Base-by-base conservation (phyloP, 2,797 vertebrate species). In the Chromobotia macracanthus region DNA sequence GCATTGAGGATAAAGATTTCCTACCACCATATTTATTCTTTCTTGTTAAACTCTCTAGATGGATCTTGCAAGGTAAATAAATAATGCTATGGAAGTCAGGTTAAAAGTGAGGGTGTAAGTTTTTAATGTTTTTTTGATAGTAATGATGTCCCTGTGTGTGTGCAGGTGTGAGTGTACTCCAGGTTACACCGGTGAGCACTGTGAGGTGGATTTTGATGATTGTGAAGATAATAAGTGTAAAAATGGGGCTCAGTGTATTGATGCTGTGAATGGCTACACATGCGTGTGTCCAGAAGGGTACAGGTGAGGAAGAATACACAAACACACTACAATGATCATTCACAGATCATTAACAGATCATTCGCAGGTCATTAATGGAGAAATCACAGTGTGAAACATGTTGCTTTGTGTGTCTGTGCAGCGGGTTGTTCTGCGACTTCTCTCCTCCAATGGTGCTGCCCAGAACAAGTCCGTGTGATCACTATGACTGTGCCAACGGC, bases 171-270 rank as follows among this genome's bases (percentile, higher is more conserved):
- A 98, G 86, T 99, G 97, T 85, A 96, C 95, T 10, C 96, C 97
- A 16, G 97, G 97, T 0, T 99, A 96, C 2, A 84, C 96, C 0
- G 97, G 97, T 0, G 96, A 98, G 41, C 95, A 98, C 16, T 99
- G 97, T 71, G 96, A 97, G 80, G 84, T 94, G 75, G 96, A 99
- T 75, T 95, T 94, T 58, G 94, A 99, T 0, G 97, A 99, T 86
- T 99, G 97, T 84, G 93, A 95, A 51, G 96, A 97, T n/a, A 96
- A 97, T 87, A 98, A 98, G 85, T 99, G 97, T 89, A 95, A 95
- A 90, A 99, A 97, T 0, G 95, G 96, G 78, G 97, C 94, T 0
- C 96, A 94, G 77, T 99, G 97, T 84, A 96, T 96, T 0, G 97
- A 99, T 0, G 96, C 97, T 0, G 82, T 98, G 58, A 97, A 97